Evolutionary conservation across 2,113 vertebrate genomes (phyloP).

Genomic region (Pterocles gutturalis): DNA sequence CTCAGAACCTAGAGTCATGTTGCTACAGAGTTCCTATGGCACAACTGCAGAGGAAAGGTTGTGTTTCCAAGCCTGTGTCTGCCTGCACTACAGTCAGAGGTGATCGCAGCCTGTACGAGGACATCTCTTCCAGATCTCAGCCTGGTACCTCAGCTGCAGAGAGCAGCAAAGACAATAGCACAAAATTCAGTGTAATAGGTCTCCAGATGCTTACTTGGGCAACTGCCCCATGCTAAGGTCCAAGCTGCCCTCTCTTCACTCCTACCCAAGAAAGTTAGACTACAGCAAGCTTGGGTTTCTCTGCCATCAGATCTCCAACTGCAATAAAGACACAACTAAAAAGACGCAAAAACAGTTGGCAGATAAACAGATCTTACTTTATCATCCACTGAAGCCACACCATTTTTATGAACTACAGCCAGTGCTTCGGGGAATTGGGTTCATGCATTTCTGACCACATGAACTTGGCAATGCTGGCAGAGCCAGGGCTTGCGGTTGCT

Average conservation of each 20-base stretch:
- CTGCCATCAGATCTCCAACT: background rate
- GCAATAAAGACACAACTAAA: background rate
- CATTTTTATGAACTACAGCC: background rate
- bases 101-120: background rate
- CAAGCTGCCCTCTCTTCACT: background rate
- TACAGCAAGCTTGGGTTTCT: background rate
- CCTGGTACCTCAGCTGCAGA: background rate
- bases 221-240: background rate
- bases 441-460: background rate
- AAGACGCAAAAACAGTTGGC: background rate
- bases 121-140: background rate
- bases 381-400: background rate
- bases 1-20: background rate
- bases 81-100: background rate
- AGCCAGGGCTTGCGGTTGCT: background rate
- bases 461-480: background rate
- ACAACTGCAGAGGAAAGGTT: background rate
- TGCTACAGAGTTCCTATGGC: background rate
- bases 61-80: background rate
- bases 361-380: background rate
- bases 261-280: background rate
- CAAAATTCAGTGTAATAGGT: background rate
- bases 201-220: background rate
- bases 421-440: background rate
- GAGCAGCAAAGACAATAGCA: background rate